Conservation (phyloP, 2,888 invertebrate species). For the Netelia fuscicornis region DNA sequence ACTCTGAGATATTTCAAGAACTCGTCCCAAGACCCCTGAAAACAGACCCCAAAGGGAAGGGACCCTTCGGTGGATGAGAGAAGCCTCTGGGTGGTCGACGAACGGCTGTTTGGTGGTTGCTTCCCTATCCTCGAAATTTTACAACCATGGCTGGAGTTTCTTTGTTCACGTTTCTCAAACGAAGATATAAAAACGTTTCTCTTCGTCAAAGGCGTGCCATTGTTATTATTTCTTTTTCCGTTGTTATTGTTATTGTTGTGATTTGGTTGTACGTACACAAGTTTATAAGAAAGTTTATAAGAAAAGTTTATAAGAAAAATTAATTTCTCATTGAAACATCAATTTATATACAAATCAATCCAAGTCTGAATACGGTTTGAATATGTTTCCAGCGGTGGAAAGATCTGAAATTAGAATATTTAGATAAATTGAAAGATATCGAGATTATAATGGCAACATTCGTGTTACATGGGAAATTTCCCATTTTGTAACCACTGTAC, state of each 20-base stretch:
- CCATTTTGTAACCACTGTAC: too few relatives aligned
- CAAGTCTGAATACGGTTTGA: too few relatives aligned
- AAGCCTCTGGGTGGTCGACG: constrained; percentile 21
- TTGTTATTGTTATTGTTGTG: not conserved
- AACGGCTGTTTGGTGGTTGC: constrained; percentile 9
- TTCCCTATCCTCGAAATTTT: constrained; percentile 30
- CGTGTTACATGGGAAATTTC: too few relatives aligned
- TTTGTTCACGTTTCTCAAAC: not conserved
- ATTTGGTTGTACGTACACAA: not conserved
- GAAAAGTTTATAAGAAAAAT: not conserved
- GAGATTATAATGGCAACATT: too few relatives aligned
- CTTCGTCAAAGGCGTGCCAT: too few relatives aligned
- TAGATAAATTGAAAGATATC: too few relatives aligned
- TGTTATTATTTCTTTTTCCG: not conserved
- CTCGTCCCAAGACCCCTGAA: constrained; percentile 14
- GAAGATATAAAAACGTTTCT: not conserved
- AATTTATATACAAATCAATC: not conserved
- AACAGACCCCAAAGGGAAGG: not conserved
- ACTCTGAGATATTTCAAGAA: constrained; percentile 45
- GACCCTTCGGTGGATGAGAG: not conserved
- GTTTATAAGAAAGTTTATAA: not conserved
- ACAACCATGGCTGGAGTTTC: not conserved
- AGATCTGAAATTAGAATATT: too few relatives aligned
- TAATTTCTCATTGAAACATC: not conserved
- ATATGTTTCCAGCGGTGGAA: too few relatives aligned